Conservation (phyloP, 2,113 vertebrate genomes). For the Ammodytes marinus region DNA sequence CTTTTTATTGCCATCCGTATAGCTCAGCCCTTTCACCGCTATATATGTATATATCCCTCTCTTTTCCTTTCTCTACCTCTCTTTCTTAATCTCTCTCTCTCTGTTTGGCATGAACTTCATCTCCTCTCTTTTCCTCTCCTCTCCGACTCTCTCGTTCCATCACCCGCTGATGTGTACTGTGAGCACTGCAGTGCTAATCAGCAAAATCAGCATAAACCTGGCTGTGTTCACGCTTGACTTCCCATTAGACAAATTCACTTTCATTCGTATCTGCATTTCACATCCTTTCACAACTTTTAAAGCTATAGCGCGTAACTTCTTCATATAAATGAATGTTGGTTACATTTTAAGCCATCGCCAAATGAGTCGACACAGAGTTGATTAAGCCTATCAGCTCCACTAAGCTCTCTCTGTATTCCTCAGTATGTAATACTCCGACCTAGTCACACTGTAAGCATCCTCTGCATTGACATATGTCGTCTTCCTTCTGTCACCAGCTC, state of each 20-base stretch:
- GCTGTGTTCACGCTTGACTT: slow-evolving; percentile 38
- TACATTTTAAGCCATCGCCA: too few species aligned
- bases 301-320: too few species aligned
- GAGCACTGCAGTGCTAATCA: slow-evolving; percentile 54
- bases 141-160: slow-evolving; percentile 34
- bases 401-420: too few species aligned
- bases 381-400: too few species aligned
- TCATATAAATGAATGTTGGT: too few species aligned
- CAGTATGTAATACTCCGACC: slow-evolving; percentile 3
- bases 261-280: slow-evolving; percentile 40
- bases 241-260: slow-evolving; percentile 59
- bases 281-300: not conserved
- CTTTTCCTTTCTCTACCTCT: not conserved
- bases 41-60: slow-evolving; percentile 14
- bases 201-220: slow-evolving; percentile 58
- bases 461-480: slow-evolving; percentile 29
- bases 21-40: slow-evolving; percentile 15
- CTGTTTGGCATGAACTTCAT: slow-evolving; percentile 37
- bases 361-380: too few species aligned
- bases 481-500: slow-evolving; percentile 14
- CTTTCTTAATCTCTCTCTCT: slow-evolving; percentile 20
- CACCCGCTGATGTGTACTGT: slow-evolving; percentile 15
- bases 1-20: slow-evolving; percentile 65
- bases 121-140: not conserved
- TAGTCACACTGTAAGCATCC: slow-evolving; percentile 1